Evolutionary conservation across 2,888 invertebrate species (phyloP), one percentile per base, ranked within the genome.

Genomic region (Arge pagana): DNA sequence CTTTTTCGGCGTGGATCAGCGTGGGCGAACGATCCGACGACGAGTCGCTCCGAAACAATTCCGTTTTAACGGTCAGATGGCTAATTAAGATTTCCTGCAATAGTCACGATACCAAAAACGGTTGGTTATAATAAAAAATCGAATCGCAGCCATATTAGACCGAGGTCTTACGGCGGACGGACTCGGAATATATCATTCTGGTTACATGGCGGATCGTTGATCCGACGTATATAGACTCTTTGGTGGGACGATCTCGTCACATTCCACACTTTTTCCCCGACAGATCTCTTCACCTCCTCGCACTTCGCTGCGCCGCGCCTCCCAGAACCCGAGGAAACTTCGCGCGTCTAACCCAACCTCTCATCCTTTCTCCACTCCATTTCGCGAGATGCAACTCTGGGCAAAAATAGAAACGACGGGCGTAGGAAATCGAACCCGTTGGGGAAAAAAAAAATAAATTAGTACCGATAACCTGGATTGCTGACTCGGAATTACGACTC

Each of bases 181-280:
- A 39, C 10, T 39, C 21, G 19, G n/a, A n/a, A 36, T 36, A 36
- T 15, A 4, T 11, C 23, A 21, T 37, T 37, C 21, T 21, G 15
- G 37, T 21, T 21, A 10, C 10, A 37, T 37, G 21, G 19, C 23
- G 37, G 21, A 21, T 11, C 21, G 37, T n/a, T n/a, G 40, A 40
- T 26, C 15, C 5, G 24, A n/a, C n/a, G n/a, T n/a, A n/a, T n/a
- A n/a, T n/a, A n/a, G n/a, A n/a, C n/a, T n/a, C n/a, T n/a, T n/a
- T 3, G 26, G 24, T n/a, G 40, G 16, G 40, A 40, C 24, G 40
- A 40, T 40, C 26, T 24, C 4, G 10, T 26, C 26, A 26, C 40
- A 40, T 40, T 40, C 40, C 40, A 24, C 10, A 26, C 26, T 40
- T 40, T 40, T 40, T 40, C 40, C n/a, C n/a, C n/a, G n/a, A n/a